Evolutionary conservation across 1,140 invertebrate genomes (phyloP).

Genomic region (Panagrolaimus sp.): DNA sequence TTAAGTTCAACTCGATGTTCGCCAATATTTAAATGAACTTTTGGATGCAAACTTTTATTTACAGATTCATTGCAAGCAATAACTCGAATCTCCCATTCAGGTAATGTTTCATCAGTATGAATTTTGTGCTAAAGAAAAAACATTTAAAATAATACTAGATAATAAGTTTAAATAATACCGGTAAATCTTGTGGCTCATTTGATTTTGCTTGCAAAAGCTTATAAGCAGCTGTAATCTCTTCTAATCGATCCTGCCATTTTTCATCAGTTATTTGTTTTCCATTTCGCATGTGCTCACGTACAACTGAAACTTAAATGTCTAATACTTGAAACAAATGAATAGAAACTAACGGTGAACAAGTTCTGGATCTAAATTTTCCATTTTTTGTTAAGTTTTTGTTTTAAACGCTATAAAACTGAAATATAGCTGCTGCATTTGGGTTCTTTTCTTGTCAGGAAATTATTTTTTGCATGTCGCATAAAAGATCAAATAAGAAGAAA

Average conservation of each 20-base stretch:
- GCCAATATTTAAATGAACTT: slow-evolving; percentile 5
- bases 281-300: background rate
- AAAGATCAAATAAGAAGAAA: too few species aligned
- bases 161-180: background rate
- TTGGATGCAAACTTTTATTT: slow-evolving; percentile 10
- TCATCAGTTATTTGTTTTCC: slow-evolving; percentile 7
- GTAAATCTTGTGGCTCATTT: background rate
- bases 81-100: slow-evolving; percentile 4
- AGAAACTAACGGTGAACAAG: too few species aligned
- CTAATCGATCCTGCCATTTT: background rate
- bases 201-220: background rate
- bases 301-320: background rate
- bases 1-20: slow-evolving; percentile 7
- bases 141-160: background rate
- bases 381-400: too few species aligned
- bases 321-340: too few species aligned
- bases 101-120: background rate
- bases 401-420: too few species aligned
- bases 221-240: background rate
- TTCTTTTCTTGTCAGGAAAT: too few species aligned
- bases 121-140: background rate
- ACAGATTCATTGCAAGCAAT: slow-evolving; percentile 12
- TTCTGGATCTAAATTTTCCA: too few species aligned
- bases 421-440: too few species aligned
- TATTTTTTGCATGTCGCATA: too few species aligned